These are phyloP conservation scores for Drosophila mayaguana DNA, from an alignment of 2,888 invertebrate species.

Conservation along the genomic window DNA sequence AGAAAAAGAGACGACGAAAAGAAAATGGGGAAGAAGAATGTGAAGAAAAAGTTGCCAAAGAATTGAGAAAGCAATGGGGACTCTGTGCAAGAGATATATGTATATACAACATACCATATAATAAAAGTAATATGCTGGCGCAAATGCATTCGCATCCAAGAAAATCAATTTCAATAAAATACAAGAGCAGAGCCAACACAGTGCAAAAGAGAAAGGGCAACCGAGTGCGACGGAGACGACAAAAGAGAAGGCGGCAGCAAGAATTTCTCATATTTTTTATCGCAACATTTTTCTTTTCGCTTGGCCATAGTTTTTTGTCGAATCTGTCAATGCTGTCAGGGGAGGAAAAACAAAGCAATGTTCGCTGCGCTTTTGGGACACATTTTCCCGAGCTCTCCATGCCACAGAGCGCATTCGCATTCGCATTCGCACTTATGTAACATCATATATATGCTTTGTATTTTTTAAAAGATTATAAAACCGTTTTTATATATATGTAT, in stretches of 20 bases:
- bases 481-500: constrained; percentile 16
- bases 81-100: constrained; percentile 18
- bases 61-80: constrained; percentile 48
- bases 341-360: constrained; percentile 65
- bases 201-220: constrained; percentile 2
- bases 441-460: constrained; percentile 72
- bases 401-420: constrained; percentile 8
- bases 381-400: constrained; percentile 12
- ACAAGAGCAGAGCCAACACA: constrained; percentile 55
- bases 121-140: constrained; percentile 81
- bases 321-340: constrained; percentile 78
- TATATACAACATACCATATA: constrained; percentile 64
- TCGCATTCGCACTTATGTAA: constrained; percentile 40
- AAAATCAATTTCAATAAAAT: constrained; percentile 80
- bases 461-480: constrained; percentile 79
- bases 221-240: not conserved
- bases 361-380: constrained; percentile 73
- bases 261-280: constrained; percentile 58
- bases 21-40: constrained; percentile 6
- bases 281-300: constrained; percentile 43
- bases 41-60: constrained; percentile 32
- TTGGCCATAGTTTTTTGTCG: constrained; percentile 76
- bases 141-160: constrained; percentile 77
- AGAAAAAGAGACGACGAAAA: not conserved
- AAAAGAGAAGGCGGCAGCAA: not conserved